Conservation (phyloP, 2,888 invertebrate genomes). For the Pyralis farinalis region DNA sequence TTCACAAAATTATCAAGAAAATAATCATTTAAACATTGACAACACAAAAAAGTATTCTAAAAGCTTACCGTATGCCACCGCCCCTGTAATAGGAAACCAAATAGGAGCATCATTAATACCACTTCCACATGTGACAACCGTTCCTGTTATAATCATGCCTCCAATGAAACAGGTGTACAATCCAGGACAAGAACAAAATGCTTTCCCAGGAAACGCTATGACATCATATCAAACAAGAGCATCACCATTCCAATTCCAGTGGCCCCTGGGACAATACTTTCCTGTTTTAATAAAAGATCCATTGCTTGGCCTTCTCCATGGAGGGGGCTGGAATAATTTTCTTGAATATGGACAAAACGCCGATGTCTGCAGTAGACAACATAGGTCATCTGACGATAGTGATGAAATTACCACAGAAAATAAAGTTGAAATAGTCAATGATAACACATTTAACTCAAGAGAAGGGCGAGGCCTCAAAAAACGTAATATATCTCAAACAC, state of each 20-base stretch:
- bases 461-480: conserved; percentile 54
- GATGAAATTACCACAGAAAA: conserved; percentile 13
- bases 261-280: conserved; percentile 77
- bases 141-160: conserved; percentile 56
- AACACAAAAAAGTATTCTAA: conserved; percentile 29
- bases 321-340: conserved; percentile 76
- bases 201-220: conserved; percentile 28
- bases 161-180: conserved; percentile 28
- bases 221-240: conserved; percentile 40
- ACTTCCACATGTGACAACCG: conserved; percentile 47
- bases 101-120: conserved; percentile 22
- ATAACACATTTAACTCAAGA: conserved; percentile 26
- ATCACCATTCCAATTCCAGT: conserved; percentile 51
- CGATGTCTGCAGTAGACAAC: conserved; percentile 69
- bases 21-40: conserved; percentile 28
- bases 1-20: conserved; percentile 31
- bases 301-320: conserved; percentile 64
- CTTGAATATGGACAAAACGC: conserved; percentile 81
- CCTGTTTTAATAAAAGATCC: conserved; percentile 82
- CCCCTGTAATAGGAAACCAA: conserved; percentile 20
- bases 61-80: conserved; percentile 23
- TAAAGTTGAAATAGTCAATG: conserved; percentile 14
- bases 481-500: conserved; percentile 39
- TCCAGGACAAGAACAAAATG: conserved; percentile 24
- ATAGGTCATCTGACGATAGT: conserved; percentile 36